Base-by-base conservation (phyloP, 2,888 invertebrate species). In the Microplitis manilae region DNA sequence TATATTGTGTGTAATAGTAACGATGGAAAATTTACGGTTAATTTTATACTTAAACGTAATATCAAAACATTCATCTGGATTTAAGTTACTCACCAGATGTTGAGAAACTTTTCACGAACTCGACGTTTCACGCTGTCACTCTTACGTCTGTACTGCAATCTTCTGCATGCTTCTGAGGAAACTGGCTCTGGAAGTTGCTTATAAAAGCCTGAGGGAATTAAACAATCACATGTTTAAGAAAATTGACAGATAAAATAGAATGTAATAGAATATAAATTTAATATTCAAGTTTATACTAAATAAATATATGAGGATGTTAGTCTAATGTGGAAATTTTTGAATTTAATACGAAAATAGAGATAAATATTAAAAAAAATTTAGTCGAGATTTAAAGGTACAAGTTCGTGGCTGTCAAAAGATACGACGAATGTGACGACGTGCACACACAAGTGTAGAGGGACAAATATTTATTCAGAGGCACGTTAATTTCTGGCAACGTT, bases 161-260 rank as follows among this genome's bases (percentile, higher is more conserved):
- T 90, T 75, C 91, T 90, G 84, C 92, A 92, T 80, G 92, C 91
- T 83, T 92, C 92, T 76, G 91, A 91, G 78, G 92, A 92, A 78
- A 92, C 89, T 40, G 93, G 92, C 84, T 92, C 92, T 73, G 93
- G 92, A 82, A 93, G 91, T 86, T 93, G 92, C 88, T 93, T 93
- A 89, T 93, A 92, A 89, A 93, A 93, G 85, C 93, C 93, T 93
- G 90, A 61, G 1, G 13, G 38, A 17, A 65, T 65, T 9, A 65
- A 65, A 65, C 30, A 30, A 30, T 30, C 30, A 30, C 30, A 30
- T 30, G 2, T 4, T 4, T 30, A 30, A 30, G 30, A 30, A 30
- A 30, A 30, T 30, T 30, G 30, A 30, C 30, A 30, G 30, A 30
- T 30, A 4, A 30, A 30, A 30, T 30, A 4, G 30, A 30, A 30